Conservation (phyloP, 1,140 invertebrate species). For the Macrocentrus cingulum region DNA sequence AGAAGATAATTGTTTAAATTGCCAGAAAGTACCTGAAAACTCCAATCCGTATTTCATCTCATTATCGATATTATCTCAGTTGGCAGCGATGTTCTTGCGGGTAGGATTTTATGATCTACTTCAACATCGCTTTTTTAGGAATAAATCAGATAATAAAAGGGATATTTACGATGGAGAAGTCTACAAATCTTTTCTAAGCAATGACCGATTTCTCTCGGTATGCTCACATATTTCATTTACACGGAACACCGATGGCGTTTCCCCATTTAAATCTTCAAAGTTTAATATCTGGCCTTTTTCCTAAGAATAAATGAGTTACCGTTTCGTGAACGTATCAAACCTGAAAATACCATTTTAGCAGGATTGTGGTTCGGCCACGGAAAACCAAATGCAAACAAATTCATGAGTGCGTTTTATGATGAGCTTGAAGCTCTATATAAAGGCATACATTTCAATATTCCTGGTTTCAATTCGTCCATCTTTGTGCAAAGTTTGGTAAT, state of each 20-base stretch:
- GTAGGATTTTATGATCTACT: constrained; percentile 6
- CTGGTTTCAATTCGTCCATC: neutral
- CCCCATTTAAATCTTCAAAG: no score
- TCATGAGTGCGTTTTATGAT: neutral
- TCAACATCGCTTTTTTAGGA: no score
- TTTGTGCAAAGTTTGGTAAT: neutral
- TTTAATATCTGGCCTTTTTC: constrained; percentile 21
- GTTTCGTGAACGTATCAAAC: neutral
- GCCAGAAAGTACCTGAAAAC: no score
- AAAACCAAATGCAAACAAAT: constrained; percentile 2
- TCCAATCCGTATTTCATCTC: no score
- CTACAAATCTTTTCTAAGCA: neutral
- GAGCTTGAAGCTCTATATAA: constrained; percentile 1
- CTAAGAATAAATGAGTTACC: constrained; percentile 21
- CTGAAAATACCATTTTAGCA: constrained; percentile 20
- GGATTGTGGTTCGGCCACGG: constrained; percentile 25
- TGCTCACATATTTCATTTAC: constrained; percentile 16
- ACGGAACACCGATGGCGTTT: constrained; percentile 16
- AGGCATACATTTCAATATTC: constrained; percentile 6
- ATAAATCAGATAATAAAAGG: no score
- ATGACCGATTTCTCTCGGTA: neutral
- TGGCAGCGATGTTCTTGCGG: neutral
- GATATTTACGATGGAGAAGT: constrained; percentile 16
- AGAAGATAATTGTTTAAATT: neutral
- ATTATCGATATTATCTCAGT: neutral